Evolutionary conservation across 2,113 vertebrate species (phyloP).

Genomic region (Sitta europaea): DNA sequence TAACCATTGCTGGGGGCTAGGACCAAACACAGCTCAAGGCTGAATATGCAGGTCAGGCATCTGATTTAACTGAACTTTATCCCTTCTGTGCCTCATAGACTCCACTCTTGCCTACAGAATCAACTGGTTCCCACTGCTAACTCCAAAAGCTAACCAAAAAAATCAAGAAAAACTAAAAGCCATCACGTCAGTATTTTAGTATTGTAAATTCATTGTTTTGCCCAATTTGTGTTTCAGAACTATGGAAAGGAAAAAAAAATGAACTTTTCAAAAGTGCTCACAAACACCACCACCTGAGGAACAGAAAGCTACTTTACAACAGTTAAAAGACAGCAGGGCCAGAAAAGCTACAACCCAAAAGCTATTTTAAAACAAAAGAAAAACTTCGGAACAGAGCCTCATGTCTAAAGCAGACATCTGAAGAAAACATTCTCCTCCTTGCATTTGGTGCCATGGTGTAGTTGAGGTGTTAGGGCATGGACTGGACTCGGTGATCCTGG

Average conservation of each 20-base stretch:
- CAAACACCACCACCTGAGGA: not conserved
- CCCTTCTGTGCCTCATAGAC: not conserved
- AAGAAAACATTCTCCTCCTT: not conserved
- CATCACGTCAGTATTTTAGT: not conserved
- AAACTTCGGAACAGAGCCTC: not conserved
- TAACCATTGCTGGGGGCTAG: not conserved
- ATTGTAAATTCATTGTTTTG: not conserved
- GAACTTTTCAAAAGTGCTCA: not conserved
- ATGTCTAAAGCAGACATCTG: not conserved
- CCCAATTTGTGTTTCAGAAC: not conserved
- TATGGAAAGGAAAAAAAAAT: not conserved
- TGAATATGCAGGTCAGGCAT: fast-evolving
- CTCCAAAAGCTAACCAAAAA: not conserved
- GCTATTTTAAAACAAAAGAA: not conserved
- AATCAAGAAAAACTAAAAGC: not conserved
- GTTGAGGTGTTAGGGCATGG: too few species aligned
- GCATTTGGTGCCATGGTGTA: too few species aligned
- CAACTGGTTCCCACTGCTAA: not conserved
- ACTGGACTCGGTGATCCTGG: too few species aligned
- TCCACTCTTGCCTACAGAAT: not conserved
- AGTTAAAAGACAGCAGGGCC: not conserved
- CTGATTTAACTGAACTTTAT: not conserved
- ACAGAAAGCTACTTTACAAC: not conserved
- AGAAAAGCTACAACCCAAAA: not conserved
- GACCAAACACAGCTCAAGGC: not conserved